A percentile compares a stretch with the other conserved stretches of the same genome.
These are phyloP conservation scores for Diploscapter pachys DNA, from an alignment of 1,140 invertebrate genomes.

Conservation along the genomic window DNA sequence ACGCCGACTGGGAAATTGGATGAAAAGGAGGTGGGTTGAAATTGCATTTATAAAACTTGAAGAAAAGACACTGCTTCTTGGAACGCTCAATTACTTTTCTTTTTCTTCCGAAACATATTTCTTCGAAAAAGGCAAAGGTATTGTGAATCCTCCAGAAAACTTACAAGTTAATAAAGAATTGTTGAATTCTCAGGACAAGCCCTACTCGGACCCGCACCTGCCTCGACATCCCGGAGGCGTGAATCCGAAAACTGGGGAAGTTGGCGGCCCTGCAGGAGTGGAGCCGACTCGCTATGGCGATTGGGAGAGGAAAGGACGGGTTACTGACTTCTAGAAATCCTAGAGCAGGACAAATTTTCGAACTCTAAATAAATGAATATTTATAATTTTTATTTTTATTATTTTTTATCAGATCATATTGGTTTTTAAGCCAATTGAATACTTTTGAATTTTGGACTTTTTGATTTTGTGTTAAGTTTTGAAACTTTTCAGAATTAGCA, in stretches of 20 bases:
- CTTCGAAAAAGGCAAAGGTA: no score
- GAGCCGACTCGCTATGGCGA: slow-evolving; percentile 98
- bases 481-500: no score
- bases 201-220: slow-evolving; percentile 31
- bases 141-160: no score
- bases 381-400: not conserved
- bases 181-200: slow-evolving; percentile 21
- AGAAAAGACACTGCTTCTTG: slow-evolving; percentile 23
- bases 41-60: slow-evolving; percentile 10
- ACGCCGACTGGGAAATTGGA: slow-evolving; percentile 28
- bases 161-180: not conserved
- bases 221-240: slow-evolving; percentile 32
- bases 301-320: slow-evolving; percentile 97
- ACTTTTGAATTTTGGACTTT: no score
- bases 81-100: slow-evolving; percentile 5
- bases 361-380: not conserved
- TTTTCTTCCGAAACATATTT: slow-evolving; percentile 1
- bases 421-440: no score
- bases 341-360: slow-evolving; percentile 5
- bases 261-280: slow-evolving; percentile 87
- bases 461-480: no score
- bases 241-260: slow-evolving; percentile 88
- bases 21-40: not conserved
- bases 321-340: slow-evolving; percentile 79
- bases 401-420: not conserved